phyloP scores from a whole-genome alignment of 2,888 invertebrate genomes.

The Chrysolina oricalcia region DNA sequence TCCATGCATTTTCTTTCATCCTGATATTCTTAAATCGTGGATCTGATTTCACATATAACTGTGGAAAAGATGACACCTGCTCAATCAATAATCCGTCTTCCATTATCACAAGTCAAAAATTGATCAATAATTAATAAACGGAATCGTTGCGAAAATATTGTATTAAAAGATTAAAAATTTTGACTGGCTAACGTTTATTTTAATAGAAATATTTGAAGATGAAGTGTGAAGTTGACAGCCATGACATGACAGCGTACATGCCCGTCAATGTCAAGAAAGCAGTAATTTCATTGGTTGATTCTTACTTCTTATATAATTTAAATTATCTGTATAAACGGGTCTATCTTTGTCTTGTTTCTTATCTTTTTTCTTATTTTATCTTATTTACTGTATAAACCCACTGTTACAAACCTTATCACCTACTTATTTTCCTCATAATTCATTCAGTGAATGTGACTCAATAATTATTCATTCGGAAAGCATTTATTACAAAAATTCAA shows the following conservation, averaged over 20 bases:
- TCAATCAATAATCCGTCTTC: constrained; percentile 7
- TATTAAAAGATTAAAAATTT: too few species aligned
- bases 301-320: too few species aligned
- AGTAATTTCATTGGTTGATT: too few species aligned
- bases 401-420: neutral
- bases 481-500: neutral
- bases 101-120: neutral
- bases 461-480: neutral
- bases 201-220: too few species aligned
- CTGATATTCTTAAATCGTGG: constrained; percentile 2
- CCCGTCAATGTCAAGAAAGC: too few species aligned
- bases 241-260: too few species aligned
- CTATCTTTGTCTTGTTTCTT: too few species aligned
- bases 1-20: constrained; percentile 21
- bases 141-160: neutral
- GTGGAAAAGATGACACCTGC: constrained; percentile 2
- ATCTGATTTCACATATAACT: constrained; percentile 12
- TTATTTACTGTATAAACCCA: too few species aligned
- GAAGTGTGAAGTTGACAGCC: too few species aligned
- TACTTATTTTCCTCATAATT: neutral
- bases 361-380: too few species aligned
- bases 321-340: too few species aligned
- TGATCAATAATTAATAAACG: neutral
- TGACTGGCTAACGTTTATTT: too few species aligned
- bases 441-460: neutral